These are phyloP conservation scores for Conomelus anceps DNA, from an alignment of 2,888 invertebrate species.

Conservation along the genomic window DNA sequence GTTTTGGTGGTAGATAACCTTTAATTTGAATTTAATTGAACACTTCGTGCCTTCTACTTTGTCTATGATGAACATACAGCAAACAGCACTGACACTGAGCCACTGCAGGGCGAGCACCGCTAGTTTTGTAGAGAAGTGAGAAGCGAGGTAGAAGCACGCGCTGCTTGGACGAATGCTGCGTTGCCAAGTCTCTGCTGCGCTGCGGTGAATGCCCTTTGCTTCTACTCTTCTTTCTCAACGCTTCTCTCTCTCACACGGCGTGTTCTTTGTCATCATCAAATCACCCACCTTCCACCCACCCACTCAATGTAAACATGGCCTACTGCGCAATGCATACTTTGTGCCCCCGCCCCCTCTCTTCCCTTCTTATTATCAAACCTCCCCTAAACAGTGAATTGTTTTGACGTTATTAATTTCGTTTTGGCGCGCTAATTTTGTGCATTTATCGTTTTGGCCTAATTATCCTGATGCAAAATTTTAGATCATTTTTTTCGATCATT, in stretches of 20 bases:
- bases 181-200: not conserved
- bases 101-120: not conserved
- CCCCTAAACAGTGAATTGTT: not conserved
- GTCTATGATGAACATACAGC: no score
- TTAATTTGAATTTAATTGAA: no score
- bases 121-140: not conserved
- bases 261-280: no score
- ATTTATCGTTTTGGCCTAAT: not conserved
- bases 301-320: not conserved
- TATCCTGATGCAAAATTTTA: not conserved
- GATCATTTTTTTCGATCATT: not conserved
- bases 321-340: not conserved
- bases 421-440: not conserved
- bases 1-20: no score
- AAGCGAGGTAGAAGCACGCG: not conserved
- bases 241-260: not conserved
- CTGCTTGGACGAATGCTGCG: not conserved
- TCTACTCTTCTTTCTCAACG: no score
- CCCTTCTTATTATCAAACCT: not conserved
- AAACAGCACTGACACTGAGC: not conserved
- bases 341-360: not conserved
- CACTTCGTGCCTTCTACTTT: no score
- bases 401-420: not conserved
- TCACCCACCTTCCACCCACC: not conserved
- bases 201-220: not conserved